Evolutionary conservation across 2,797 vertebrate species (phyloP).

Genomic region (Simalia tracyae): DNA sequence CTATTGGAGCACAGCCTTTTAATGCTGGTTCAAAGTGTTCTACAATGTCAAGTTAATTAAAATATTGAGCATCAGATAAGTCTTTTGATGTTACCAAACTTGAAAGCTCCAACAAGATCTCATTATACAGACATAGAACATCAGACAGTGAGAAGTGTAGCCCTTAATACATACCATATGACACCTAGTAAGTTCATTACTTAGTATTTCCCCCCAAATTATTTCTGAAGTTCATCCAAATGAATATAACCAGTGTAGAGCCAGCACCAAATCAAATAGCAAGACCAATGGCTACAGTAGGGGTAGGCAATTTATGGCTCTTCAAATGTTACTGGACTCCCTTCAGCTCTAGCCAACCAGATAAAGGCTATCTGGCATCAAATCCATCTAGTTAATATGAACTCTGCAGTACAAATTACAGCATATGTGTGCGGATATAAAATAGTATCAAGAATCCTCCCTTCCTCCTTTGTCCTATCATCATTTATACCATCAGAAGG

Average conservation of each 20-base stretch:
- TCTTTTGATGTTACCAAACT: not conserved
- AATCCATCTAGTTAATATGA: not conserved
- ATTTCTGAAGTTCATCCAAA: not conserved
- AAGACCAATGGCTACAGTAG: not conserved
- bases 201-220: not conserved
- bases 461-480: not conserved
- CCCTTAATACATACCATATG: not conserved
- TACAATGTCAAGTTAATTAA: not conserved
- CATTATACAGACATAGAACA: not conserved
- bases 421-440: not conserved
- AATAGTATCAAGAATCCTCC: not conserved
- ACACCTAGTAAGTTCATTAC: not conserved
- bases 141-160: not conserved
- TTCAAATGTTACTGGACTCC: not conserved
- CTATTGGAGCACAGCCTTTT: not conserved
- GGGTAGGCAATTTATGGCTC: not conserved
- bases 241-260: not conserved
- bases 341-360: not conserved
- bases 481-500: constrained; percentile 89
- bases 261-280: not conserved
- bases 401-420: not conserved
- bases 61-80: not conserved
- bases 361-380: not conserved
- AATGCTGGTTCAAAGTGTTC: not conserved
- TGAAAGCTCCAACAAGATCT: not conserved